Conservation (phyloP, 2,797 vertebrate genomes). For the Botia kubotai region DNA sequence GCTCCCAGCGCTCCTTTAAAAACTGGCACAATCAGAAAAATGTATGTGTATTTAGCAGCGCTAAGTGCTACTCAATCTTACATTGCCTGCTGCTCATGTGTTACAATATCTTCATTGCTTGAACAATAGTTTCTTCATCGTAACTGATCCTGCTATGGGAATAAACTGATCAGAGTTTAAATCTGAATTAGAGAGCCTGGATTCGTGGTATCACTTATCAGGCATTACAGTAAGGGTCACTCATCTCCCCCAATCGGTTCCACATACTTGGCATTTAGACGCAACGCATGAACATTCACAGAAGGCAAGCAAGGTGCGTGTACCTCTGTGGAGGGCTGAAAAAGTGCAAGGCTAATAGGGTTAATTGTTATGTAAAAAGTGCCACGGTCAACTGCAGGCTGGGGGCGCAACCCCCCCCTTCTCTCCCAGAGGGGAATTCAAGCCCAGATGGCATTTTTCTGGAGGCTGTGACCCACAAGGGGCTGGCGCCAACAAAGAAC, state of each 20-base stretch:
- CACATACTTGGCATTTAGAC: conserved; percentile 50
- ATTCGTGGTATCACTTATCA: conserved; percentile 29
- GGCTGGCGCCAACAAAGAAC: conserved; percentile 90
- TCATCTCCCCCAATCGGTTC: conserved; percentile 22
- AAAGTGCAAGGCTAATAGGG: conserved; percentile 88
- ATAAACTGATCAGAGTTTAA: too few species aligned
- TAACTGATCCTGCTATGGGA: conserved; percentile 37
- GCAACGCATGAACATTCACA: conserved; percentile 69
- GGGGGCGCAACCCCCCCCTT: conserved; percentile 58
- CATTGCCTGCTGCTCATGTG: conserved; percentile 44
- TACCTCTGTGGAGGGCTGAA: conserved; percentile 59
- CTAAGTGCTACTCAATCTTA: conserved; percentile 21
- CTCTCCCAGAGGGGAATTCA: conserved; percentile 85
- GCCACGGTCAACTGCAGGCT: conserved; percentile 87
- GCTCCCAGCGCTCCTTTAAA: background rate
- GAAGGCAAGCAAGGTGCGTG: conserved; percentile 77
- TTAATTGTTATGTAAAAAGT: conserved; percentile 97
- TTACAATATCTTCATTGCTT: conserved; percentile 46
- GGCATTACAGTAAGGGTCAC: conserved; percentile 44
- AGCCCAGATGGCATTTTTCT: conserved; percentile 97
- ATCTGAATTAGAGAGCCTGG: background rate
- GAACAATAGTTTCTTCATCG: conserved; percentile 37
- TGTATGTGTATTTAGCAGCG: conserved; percentile 41
- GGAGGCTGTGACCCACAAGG: conserved; percentile 88
- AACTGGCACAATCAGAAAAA: background rate